Percentiles rank a stretch among this genome's conserved stretches.
Conservation (phyloP, 2,113 vertebrate species). For the Machaerirhynchus nigripectus region DNA sequence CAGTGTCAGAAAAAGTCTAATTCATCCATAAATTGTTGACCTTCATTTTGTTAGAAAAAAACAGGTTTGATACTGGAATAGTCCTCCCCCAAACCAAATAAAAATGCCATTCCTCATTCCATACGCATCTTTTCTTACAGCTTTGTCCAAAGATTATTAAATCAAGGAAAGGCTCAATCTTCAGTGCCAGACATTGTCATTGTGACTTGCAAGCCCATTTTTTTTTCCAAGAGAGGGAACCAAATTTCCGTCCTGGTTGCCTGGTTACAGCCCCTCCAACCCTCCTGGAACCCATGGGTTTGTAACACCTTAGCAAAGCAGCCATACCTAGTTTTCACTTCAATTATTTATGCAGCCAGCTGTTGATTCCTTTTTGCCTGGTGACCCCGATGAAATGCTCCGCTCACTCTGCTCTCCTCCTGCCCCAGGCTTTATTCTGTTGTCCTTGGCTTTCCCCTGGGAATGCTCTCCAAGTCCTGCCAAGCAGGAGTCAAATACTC, state of each 20-base stretch:
- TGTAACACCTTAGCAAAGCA: slow-evolving; percentile 1
- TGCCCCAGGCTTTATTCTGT: not conserved
- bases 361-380: slow-evolving; percentile 3
- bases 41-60: not conserved
- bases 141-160: not conserved
- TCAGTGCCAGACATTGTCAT: not conserved
- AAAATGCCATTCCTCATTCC: not conserved
- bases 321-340: not conserved
- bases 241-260: not conserved
- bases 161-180: not conserved
- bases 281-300: not conserved
- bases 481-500: not conserved
- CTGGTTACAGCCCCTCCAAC: not conserved
- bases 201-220: not conserved
- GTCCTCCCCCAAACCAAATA: not conserved
- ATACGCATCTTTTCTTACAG: not conserved
- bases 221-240: not conserved
- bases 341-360: slow-evolving; percentile 17
- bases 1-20: not conserved
- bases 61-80: not conserved
- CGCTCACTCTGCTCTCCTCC: not conserved
- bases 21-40: not conserved
- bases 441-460: not conserved
- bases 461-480: not conserved
- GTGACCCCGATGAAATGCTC: not conserved